Percentiles rank a stretch among this genome's conserved stretches.
Evolutionary conservation across 2,113 vertebrate genomes (phyloP).

Genomic region (Calidris pugnax): DNA sequence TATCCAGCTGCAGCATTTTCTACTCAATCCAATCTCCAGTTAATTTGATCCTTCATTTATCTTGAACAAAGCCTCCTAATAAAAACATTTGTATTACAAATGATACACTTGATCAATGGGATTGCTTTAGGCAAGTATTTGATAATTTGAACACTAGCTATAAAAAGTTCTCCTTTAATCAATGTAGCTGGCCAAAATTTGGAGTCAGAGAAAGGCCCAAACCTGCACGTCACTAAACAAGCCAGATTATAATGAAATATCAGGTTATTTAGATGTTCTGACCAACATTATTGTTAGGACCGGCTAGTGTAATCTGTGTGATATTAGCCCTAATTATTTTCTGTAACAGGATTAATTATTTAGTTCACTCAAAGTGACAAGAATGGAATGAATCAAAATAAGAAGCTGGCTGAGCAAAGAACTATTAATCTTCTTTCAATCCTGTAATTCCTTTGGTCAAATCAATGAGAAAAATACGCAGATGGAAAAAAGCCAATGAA

Average conservation of each 20-base stretch:
- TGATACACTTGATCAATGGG: constrained; percentile 68
- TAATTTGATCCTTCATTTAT: constrained; percentile 72
- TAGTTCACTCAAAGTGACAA: constrained; percentile 41
- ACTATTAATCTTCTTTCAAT: constrained; percentile 16
- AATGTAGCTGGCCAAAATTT: constrained; percentile 39
- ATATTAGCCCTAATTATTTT: constrained; percentile 54
- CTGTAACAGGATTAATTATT: constrained; percentile 30
- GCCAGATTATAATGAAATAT: constrained; percentile 1
- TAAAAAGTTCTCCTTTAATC: constrained; percentile 60
- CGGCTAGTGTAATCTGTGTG: background rate
- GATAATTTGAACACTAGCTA: constrained; percentile 60
- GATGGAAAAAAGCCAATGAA: background rate
- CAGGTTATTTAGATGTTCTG: constrained; percentile 31
- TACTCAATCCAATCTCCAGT: constrained; percentile 67
- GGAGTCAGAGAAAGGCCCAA: constrained; percentile 2
- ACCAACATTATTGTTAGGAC: constrained; percentile 4
- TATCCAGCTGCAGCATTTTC: constrained; percentile 61
- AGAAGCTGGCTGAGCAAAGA: background rate
- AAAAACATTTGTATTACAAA: constrained; percentile 73
- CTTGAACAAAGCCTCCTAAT: constrained; percentile 68
- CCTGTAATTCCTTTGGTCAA: background rate
- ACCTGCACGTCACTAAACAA: background rate
- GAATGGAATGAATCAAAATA: constrained; percentile 50
- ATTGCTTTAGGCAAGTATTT: constrained; percentile 67
- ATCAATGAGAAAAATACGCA: background rate